These are phyloP conservation scores for Heliconius himera DNA, from an alignment of 1,140 invertebrate species.

Conservation along the genomic window DNA sequence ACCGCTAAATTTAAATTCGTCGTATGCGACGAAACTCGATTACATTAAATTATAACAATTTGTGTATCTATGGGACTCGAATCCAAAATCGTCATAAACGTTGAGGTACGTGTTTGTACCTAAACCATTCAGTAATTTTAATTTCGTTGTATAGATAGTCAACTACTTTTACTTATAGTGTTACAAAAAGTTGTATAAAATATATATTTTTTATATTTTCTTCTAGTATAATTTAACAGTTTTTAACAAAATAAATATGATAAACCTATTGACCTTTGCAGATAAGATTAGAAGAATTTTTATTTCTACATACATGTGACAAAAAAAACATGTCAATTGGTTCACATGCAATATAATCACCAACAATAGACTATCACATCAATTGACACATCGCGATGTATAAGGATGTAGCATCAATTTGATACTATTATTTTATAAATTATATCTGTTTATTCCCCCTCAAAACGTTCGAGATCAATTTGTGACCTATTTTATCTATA, in stretches of 20 bases:
- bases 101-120: not conserved
- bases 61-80: not conserved
- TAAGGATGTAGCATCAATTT: constrained; percentile 12
- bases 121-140: too few species aligned
- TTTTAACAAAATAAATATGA: not conserved
- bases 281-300: not conserved
- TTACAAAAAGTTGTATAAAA: too few species aligned
- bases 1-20: not conserved
- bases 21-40: too few species aligned
- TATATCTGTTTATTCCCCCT: not conserved
- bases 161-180: too few species aligned
- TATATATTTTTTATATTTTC: not conserved
- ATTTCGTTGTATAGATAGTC: too few species aligned
- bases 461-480: not conserved
- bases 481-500: not conserved
- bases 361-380: not conserved
- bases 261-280: not conserved
- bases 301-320: not conserved
- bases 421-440: not conserved
- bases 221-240: not conserved
- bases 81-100: too few species aligned
- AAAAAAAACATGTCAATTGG: not conserved
- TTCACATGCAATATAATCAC: not conserved
- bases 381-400: not conserved
- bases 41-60: too few species aligned